Percentiles rank a stretch among this genome's conserved stretches.
Conservation (phyloP, 2,797 vertebrate species). For the Taenioides sp. region DNA sequence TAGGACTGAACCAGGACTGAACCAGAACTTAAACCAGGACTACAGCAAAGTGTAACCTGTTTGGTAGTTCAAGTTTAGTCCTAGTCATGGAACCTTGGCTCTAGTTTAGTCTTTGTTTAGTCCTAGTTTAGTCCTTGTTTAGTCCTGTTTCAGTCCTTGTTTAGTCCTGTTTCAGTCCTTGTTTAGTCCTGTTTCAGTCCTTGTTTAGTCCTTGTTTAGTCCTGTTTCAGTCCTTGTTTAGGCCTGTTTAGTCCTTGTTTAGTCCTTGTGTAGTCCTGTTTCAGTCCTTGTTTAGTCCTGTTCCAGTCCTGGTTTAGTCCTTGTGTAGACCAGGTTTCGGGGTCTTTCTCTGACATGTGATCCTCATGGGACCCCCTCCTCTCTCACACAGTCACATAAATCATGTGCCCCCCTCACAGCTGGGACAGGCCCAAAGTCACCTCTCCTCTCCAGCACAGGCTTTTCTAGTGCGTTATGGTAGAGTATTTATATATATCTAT, state of each 20-base stretch:
- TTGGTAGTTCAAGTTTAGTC: no score
- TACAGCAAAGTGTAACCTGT: neutral
- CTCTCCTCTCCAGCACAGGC: conserved; percentile 19
- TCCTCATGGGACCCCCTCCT: conserved; percentile 50
- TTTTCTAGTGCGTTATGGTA: conserved; percentile 26
- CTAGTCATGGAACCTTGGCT: neutral
- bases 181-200: no score
- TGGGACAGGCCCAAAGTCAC: conserved; percentile 60
- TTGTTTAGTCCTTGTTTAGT: no score
- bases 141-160: no score
- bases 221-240: no score
- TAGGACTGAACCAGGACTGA: neutral
- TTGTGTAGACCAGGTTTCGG: neutral
- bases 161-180: no score
- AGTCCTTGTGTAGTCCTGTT: no score
- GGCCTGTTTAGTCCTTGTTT: no score
- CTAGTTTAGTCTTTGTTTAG: no score
- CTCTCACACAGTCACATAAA: conserved; percentile 58
- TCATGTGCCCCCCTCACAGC: conserved; percentile 65
- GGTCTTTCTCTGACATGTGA: neutral
- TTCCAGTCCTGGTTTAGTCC: neutral
- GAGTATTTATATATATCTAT: conserved; percentile 23
- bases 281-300: no score
- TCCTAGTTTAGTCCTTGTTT: no score
- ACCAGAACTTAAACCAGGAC: neutral